phyloP scores from a whole-genome alignment of 2,113 vertebrate genomes.

The Pangasianodon gigas region DNA sequence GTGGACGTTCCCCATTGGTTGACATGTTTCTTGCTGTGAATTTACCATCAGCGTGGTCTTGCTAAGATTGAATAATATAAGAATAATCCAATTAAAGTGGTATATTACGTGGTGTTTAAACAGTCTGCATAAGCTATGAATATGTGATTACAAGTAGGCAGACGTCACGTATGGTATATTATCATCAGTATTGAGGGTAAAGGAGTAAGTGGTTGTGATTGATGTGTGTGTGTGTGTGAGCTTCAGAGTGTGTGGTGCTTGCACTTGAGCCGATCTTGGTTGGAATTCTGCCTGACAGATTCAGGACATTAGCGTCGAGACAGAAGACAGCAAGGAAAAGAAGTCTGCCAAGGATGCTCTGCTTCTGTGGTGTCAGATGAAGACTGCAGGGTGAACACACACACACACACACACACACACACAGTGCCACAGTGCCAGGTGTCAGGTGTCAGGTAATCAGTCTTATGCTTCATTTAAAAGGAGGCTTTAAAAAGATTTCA shows the following conservation, averaged over 20 bases:
- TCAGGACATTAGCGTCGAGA: constrained; percentile 97
- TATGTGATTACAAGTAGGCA: not conserved
- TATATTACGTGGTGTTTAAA: not conserved
- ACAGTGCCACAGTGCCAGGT: not conserved
- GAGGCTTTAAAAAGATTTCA: not conserved
- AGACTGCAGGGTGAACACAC: constrained; percentile 89
- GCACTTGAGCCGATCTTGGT: constrained; percentile 3
- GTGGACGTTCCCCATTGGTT: not conserved
- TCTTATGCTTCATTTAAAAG: constrained; percentile 33
- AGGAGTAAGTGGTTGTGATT: constrained; percentile 46
- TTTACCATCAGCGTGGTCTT: not conserved
- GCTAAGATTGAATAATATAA: not conserved
- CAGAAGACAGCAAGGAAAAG: constrained; percentile 96
- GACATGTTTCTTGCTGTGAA: not conserved
- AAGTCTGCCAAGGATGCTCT: constrained; percentile 94
- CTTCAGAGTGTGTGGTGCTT: not conserved
- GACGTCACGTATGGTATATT: not conserved
- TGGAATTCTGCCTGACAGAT: constrained; percentile 75
- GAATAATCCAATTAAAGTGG: not conserved
- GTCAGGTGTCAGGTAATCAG: not conserved
- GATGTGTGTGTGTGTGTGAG: not conserved
- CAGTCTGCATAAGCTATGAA: too few species aligned
- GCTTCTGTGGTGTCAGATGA: constrained; percentile 99
- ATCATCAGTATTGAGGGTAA: not conserved
- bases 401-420: not conserved